A percentile compares a stretch with the other conserved stretches of the same genome.
Evolutionary conservation across 2,797 vertebrate species (phyloP).

Genomic region (Labroides dimidiatus): DNA sequence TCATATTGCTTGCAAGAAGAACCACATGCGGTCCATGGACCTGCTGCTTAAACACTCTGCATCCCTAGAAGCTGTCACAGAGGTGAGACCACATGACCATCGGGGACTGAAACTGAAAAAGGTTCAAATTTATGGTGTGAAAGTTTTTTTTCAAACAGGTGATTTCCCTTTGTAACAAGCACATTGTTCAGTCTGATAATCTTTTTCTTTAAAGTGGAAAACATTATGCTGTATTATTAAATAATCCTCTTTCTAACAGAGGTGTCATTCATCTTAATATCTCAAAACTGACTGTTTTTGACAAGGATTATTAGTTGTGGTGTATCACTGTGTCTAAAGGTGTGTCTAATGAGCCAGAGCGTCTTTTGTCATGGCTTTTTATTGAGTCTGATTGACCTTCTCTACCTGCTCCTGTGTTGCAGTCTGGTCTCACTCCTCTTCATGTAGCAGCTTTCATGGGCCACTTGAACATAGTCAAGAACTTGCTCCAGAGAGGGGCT

Average conservation of each 20-base stretch:
- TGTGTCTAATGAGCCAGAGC: not conserved
- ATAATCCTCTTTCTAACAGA: not conserved
- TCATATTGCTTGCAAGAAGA: slow-evolving; percentile 98
- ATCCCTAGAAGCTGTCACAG: slow-evolving; percentile 94
- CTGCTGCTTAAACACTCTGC: slow-evolving; percentile 95
- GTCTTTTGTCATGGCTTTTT: not conserved
- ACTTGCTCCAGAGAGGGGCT: slow-evolving; percentile 91
- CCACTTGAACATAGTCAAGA: slow-evolving; percentile 94
- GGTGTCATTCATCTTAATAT: not conserved
- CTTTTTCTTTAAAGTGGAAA: too few relatives aligned
- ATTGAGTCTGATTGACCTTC: not conserved
- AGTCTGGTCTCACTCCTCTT: slow-evolving; percentile 97
- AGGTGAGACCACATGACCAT: slow-evolving; percentile 82
- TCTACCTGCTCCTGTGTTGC: slow-evolving; percentile 41
- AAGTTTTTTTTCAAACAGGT: not conserved
- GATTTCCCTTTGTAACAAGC: not conserved
- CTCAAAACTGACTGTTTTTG: not conserved
- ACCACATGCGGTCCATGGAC: slow-evolving; percentile 96
- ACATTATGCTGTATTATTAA: too few relatives aligned
- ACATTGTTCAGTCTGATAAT: not conserved
- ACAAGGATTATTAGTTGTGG: not conserved
- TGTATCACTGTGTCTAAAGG: not conserved
- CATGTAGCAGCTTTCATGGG: slow-evolving; percentile 98
- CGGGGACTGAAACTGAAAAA: not conserved
- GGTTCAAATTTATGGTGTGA: not conserved